Conservation (phyloP, 2,888 invertebrate genomes). For the Yponomeuta plumbellus region DNA sequence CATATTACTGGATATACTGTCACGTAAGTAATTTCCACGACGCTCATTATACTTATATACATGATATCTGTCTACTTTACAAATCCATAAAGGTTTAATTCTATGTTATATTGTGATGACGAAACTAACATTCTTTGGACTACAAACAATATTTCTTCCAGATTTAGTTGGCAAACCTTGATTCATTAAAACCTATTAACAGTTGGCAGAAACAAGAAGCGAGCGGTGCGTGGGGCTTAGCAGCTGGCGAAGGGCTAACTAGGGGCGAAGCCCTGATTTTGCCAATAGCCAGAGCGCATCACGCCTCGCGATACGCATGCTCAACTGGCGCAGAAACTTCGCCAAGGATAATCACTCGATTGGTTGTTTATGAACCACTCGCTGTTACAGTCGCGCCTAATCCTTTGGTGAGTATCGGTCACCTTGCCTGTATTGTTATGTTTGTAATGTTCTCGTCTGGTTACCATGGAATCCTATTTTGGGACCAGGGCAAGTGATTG, state of each 20-base stretch:
- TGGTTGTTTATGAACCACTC: slow-evolving; percentile 81
- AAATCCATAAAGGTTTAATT: too few relatives aligned
- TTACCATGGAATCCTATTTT: too few relatives aligned
- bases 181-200: neutral
- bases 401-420: slow-evolving; percentile 70
- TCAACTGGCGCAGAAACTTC: slow-evolving; percentile 81
- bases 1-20: slow-evolving; percentile 54
- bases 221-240: slow-evolving; percentile 52
- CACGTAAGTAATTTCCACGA: slow-evolving; percentile 43
- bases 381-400: slow-evolving; percentile 80
- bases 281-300: slow-evolving; percentile 77
- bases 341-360: slow-evolving; percentile 78
- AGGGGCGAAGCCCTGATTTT: slow-evolving; percentile 62
- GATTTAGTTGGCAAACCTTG: neutral
- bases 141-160: neutral
- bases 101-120: too few relatives aligned
- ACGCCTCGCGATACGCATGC: slow-evolving; percentile 83
- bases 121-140: too few relatives aligned
- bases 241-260: slow-evolving; percentile 51
- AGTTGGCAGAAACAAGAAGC: slow-evolving; percentile 69
- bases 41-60: too few relatives aligned
- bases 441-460: too few relatives aligned
- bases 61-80: too few relatives aligned
- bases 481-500: too few relatives aligned
- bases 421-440: too few relatives aligned